Base-by-base conservation (phyloP, 1,140 invertebrate species). In the Brachionus asplanchnoidis region DNA sequence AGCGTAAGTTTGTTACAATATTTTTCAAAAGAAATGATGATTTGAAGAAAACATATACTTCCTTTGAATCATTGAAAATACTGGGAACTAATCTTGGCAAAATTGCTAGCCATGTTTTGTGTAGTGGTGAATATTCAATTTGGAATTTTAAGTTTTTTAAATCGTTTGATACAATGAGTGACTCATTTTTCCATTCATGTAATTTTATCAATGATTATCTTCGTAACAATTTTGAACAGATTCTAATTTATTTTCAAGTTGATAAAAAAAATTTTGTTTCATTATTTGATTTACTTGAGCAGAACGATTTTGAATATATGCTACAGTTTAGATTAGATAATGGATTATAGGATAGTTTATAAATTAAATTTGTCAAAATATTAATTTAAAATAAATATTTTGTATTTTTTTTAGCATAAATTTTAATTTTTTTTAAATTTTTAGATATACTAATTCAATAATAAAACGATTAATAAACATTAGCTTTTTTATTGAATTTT, bases 11-110 rank as follows among this genome's bases (percentile, higher is more conserved):
- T 65, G 53, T 82, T 6, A 65, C 79, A 3, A 65, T 68, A 17
- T 82, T 82, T 46, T 82, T 65, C 12, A 26, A 68, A 44, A 3
- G 53, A 42, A 65, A 82, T 28, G 79, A 82, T 46, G 79, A 82
- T 14, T 46, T 82, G 32, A 82, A 82, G 40, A 60, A 68, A 36
- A 46, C 8, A 1, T 82, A 82, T 46, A 2, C n/a, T 5, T 12
- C 60, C 8, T 36, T 82, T 9, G 11, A 60, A 36, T 20, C 14
- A 14, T 17, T 82, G n/a, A 23, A 36, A 12, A 56, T 82, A 28
- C 20, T 82, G 20, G 79, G 53, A 20, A 14, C 12, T 14, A 11
- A 11, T 12, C 44, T 46, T n/a, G 44, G 14, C 12, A 46, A 12
- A 46, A 46, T 46, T 46, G 44, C 44, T 12, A 36, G 12, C 5